These are phyloP conservation scores for Mormyrus iriodes DNA, from an alignment of 2,113 vertebrate species.

Conservation along the genomic window DNA sequence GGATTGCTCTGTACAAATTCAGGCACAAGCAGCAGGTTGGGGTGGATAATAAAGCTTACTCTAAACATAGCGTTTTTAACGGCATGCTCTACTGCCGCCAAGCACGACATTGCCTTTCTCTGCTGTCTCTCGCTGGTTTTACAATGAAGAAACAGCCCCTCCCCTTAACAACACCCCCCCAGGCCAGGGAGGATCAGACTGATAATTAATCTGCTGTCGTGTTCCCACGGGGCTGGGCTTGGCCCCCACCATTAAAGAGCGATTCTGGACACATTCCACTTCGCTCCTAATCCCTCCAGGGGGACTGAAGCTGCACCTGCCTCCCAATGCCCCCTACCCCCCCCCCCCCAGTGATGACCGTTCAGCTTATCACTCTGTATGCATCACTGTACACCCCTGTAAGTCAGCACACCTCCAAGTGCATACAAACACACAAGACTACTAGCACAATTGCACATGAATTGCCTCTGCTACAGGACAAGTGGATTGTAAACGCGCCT, in stretches of 20 bases:
- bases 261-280: constrained; percentile 58
- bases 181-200: constrained; percentile 42
- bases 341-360: background rate
- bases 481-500: background rate
- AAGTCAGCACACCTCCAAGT: background rate
- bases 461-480: background rate
- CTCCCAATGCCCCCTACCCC: constrained; percentile 38
- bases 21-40: background rate
- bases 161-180: background rate
- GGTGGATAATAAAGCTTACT: background rate
- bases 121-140: background rate
- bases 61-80: background rate
- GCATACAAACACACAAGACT: constrained; percentile 41
- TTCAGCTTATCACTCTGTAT: constrained; percentile 27
- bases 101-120: background rate
- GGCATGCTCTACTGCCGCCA: background rate
- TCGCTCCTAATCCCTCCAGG: constrained; percentile 53
- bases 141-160: background rate
- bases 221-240: constrained; percentile 49
- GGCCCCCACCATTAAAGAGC: constrained; percentile 63
- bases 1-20: background rate
- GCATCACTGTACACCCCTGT: constrained; percentile 16
- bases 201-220: constrained; percentile 48
- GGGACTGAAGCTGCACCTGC: constrained; percentile 59
- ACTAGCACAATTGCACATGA: constrained; percentile 29